Conservation (phyloP, 2,888 invertebrate genomes). For the Cremastinae sp. region DNA sequence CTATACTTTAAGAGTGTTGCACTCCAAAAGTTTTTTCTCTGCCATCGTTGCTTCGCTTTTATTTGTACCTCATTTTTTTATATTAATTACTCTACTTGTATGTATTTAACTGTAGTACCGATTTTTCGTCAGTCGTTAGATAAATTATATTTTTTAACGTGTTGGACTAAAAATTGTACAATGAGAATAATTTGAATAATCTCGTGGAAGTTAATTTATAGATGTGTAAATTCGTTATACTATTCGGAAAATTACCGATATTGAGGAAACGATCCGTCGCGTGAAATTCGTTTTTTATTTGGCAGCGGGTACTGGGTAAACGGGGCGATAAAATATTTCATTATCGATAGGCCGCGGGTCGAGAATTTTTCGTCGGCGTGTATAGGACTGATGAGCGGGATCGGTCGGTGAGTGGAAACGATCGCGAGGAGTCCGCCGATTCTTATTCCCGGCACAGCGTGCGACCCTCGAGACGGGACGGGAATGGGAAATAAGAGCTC, state of each 20-base stretch:
- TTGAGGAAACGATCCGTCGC: background rate
- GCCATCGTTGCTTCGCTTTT: background rate
- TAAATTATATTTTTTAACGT: no score
- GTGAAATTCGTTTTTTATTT: background rate
- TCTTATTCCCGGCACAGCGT: constrained; percentile 56
- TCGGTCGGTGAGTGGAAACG: constrained; percentile 34
- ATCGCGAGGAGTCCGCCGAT: constrained; percentile 30
- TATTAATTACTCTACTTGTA: no score
- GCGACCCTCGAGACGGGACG: constrained; percentile 56
- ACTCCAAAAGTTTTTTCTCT: constrained; percentile 22
- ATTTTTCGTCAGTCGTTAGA: no score
- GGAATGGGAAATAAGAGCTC: constrained; percentile 57
- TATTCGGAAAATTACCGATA: background rate
- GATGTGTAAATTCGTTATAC: no score
- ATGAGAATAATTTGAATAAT: no score
- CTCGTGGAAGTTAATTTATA: no score
- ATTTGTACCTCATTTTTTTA: no score
- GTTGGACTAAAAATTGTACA: no score
- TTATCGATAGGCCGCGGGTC: constrained; percentile 7
- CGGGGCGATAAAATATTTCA: constrained; percentile 7
- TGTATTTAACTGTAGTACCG: no score
- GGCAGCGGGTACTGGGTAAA: background rate
- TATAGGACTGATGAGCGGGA: constrained; percentile 8
- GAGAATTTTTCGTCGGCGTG: constrained; percentile 28
- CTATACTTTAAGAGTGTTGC: constrained; percentile 19